Conservation (phyloP, 2,113 vertebrate genomes). For the Datnioides undecimradiatus region DNA sequence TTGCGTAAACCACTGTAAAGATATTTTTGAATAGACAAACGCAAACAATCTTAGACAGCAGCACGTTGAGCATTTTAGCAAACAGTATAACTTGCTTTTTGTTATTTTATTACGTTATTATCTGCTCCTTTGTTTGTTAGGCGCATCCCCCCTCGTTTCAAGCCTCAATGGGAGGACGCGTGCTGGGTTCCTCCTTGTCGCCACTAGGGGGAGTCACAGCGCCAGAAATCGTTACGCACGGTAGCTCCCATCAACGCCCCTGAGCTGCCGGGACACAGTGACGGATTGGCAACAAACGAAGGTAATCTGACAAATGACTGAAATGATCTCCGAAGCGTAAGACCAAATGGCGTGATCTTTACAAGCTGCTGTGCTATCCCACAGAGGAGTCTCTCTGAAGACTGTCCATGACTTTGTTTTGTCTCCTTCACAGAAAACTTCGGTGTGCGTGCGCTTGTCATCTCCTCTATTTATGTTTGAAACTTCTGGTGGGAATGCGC, state of each 20-base stretch:
- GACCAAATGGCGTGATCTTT: background rate
- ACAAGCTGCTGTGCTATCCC: background rate
- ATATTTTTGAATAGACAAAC: background rate
- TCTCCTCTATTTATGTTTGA: constrained; percentile 21
- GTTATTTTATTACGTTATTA: background rate
- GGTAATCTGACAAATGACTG: constrained; percentile 63
- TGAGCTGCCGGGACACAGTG: constrained; percentile 41
- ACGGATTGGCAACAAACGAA: constrained; percentile 60
- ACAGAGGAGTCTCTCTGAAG: background rate
- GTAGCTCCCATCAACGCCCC: constrained; percentile 61
- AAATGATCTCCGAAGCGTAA: constrained; percentile 36
- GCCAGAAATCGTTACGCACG: constrained; percentile 49
- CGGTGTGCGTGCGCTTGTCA: constrained; percentile 23
- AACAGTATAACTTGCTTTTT: background rate
- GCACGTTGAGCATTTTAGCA: background rate
- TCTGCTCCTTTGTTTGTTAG: background rate
- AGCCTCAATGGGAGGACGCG: background rate
- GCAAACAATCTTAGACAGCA: too few species aligned
- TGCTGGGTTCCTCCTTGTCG: background rate
- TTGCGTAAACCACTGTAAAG: background rate
- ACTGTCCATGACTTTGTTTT: constrained; percentile 32
- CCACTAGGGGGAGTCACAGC: constrained; percentile 66
- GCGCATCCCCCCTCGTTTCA: background rate
- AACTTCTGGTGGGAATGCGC: constrained; percentile 46
- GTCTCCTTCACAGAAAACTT: constrained; percentile 44